A percentile compares a stretch with the other conserved stretches of the same genome.
Evolutionary conservation across 2,797 vertebrate genomes (phyloP).

Genomic region (Anableps anableps): DNA sequence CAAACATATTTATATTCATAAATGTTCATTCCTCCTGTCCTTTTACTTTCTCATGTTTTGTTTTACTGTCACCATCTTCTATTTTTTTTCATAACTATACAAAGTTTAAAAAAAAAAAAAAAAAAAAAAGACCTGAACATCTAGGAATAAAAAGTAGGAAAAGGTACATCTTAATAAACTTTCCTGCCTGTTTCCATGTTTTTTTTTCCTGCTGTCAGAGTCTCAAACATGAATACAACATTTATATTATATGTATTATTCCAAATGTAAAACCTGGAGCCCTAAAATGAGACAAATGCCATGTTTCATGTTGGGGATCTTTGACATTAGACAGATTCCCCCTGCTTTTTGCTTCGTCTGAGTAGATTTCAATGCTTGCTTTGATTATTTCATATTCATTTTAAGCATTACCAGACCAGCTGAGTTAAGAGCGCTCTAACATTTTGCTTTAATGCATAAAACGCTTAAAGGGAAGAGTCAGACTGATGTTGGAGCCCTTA

Average conservation of each 20-base stretch:
- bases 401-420: slow-evolving; percentile 20
- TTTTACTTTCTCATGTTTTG: background rate
- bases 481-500: background rate
- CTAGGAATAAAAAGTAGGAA: background rate
- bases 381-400: slow-evolving; percentile 41
- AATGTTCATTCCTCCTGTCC: slow-evolving; percentile 42
- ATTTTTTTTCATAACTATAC: slow-evolving; percentile 6
- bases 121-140: background rate
- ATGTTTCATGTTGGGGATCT: slow-evolving; percentile 46
- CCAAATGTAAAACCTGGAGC: background rate
- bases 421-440: slow-evolving; percentile 1
- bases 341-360: slow-evolving; percentile 54
- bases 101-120: slow-evolving; percentile 12
- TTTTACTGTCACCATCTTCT: slow-evolving; percentile 19
- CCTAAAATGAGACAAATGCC: background rate
- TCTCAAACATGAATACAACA: slow-evolving; percentile 54
- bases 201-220: slow-evolving; percentile 41
- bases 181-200: slow-evolving; percentile 17
- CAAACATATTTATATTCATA: slow-evolving; percentile 15
- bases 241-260: slow-evolving; percentile 1
- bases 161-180: background rate
- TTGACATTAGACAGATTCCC: slow-evolving; percentile 36
- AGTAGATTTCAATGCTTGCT: slow-evolving; percentile 50
- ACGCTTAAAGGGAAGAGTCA: background rate
- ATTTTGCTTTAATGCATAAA: slow-evolving; percentile 18